Evolutionary conservation across 2,113 vertebrate species (phyloP), one percentile per base, ranked within the genome.

Genomic region (Tichodroma muraria): DNA sequence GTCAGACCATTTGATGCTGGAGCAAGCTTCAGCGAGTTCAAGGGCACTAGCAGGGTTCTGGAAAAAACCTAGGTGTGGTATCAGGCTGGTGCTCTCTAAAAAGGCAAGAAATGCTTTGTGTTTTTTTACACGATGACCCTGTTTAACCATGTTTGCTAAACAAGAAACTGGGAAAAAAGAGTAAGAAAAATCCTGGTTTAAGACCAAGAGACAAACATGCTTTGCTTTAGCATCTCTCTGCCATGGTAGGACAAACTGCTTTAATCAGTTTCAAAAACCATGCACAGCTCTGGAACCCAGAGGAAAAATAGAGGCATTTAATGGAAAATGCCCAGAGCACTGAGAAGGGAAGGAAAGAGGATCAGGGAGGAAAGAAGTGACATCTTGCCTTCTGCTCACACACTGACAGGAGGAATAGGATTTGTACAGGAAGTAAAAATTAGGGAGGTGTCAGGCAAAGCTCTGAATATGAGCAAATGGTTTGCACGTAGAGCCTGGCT

Each of bases 181-280:
- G 6, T 47, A 77, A 80, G 63, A 60, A 83, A 88, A 86, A 54
- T 27, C 37, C 80, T 86, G 56, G 49, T 94, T 80, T 81, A 45
- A 80, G 72, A 80, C 65, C 60, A 91, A 80, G 37, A 88, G 40
- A 37, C 44, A 78, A 44, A 95, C 21, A 81, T 79, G 92, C 64
- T 95, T 88, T 86, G 25, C 71, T 97, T 94, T 75, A 95, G 56
- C 49, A 75, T 90, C 65, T 88, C 75, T 28, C 52, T 77, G 52
- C 64, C 49, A 53, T 14, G 28, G 69, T 14, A 84, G 91, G 65
- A 92, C 68, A 94, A 95, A 85, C 59, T 78, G 80, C 68, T 93
- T 90, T 93, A 88, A 94, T 85, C 68, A 78, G 42, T 89, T 91
- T 89, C 70, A 86, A 80, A 91, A 90, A 7, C 25, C 18, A 47